Evolutionary conservation across 2,888 invertebrate genomes (phyloP).

Genomic region (Oxycera nigricornis): DNA sequence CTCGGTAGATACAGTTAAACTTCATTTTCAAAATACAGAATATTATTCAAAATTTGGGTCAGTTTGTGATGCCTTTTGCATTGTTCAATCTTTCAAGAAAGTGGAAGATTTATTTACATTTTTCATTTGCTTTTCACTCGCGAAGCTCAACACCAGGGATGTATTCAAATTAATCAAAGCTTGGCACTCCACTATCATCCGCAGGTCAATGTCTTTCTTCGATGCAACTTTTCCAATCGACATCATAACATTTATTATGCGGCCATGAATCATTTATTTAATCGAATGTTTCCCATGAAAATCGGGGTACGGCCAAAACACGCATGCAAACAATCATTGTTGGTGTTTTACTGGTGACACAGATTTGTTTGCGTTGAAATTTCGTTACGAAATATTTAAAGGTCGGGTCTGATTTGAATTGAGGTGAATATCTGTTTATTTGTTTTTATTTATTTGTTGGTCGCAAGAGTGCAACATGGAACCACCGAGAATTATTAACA

Average conservation of each 20-base stretch:
- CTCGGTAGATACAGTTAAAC: too few species aligned
- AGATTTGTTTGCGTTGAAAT: background rate
- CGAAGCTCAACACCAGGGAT: too few species aligned
- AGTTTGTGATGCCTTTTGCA: too few species aligned
- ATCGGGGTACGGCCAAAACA: background rate
- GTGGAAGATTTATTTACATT: too few species aligned
- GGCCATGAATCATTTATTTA: background rate
- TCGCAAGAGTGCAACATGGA: background rate
- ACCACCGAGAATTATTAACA: too few species aligned
- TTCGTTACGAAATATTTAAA: background rate
- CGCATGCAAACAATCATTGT: background rate
- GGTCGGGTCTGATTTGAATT: background rate
- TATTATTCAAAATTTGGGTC: too few species aligned
- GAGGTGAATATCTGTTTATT: background rate
- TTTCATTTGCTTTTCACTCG: too few species aligned
- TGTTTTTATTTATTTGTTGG: background rate
- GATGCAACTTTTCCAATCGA: background rate
- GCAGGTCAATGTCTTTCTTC: background rate
- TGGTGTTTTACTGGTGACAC: background rate
- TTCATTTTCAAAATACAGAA: too few species aligned
- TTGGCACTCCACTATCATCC: background rate
- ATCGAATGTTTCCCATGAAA: background rate
- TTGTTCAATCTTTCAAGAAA: too few species aligned
- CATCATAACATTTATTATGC: background rate
- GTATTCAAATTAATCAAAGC: background rate